Conservation (phyloP, 2,888 invertebrate species). For the Drosophila melanosoma region DNA sequence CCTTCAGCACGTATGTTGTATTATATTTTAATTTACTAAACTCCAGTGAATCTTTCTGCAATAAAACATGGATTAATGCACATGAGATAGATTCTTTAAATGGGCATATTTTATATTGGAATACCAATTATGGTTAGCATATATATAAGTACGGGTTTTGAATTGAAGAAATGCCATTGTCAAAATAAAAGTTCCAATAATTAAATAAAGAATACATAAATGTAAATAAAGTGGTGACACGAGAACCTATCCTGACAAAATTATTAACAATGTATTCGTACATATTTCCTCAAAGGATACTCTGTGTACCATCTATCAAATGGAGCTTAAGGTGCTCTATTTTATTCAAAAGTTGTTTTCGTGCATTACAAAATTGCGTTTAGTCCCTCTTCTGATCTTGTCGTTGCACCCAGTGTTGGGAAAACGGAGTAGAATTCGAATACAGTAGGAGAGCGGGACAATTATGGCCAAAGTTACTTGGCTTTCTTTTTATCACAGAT, state of each 20-base stretch:
- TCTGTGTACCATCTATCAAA: background rate
- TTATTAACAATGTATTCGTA: background rate
- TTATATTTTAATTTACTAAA: conserved; percentile 84
- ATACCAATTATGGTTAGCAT: background rate
- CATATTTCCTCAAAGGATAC: background rate
- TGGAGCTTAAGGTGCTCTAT: background rate
- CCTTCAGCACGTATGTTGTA: conserved; percentile 82
- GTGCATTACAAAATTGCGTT: background rate
- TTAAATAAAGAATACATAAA: background rate
- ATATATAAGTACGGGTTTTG: background rate
- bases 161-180: background rate
- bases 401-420: background rate
- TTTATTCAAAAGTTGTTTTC: background rate
- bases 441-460: background rate
- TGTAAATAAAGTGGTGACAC: background rate
- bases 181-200: background rate
- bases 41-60: conserved; percentile 83
- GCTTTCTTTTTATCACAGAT: background rate
- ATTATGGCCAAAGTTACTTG: background rate
- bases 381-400: background rate
- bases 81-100: background rate
- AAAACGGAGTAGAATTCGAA: background rate
- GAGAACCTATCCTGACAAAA: background rate
- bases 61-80: conserved; percentile 15
- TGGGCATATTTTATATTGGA: background rate